phyloP scores from a whole-genome alignment of 2,113 vertebrate genomes.

The Hydrolagus affinis region DNA sequence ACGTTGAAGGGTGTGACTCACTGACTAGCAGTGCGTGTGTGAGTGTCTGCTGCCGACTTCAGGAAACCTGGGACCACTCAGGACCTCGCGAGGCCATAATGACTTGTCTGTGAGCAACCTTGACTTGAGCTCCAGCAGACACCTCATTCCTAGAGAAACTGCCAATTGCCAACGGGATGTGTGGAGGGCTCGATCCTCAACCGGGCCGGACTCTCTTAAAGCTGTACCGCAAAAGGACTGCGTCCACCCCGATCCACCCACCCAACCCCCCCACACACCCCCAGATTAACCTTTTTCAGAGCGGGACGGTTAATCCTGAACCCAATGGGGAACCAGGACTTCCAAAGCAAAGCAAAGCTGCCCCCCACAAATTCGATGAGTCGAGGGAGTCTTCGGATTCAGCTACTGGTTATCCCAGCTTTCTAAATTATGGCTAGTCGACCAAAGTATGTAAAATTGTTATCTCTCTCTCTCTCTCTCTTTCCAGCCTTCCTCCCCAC shows the following conservation, averaged over 20 bases:
- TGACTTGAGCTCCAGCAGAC: not conserved
- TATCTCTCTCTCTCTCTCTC: too few relatives aligned
- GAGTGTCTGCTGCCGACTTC: not conserved
- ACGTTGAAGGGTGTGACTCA: constrained; percentile 20
- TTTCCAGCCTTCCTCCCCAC: too few relatives aligned
- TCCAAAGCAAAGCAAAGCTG: not conserved
- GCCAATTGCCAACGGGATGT: not conserved
- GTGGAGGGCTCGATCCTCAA: not conserved
- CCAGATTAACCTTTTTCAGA: too few relatives aligned
- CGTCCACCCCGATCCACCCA: too few relatives aligned
- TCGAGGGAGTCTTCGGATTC: not conserved
- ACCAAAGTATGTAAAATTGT: not conserved
- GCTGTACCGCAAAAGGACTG: not conserved
- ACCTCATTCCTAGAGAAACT: not conserved
- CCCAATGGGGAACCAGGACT: not conserved
- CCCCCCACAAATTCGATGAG: not conserved
- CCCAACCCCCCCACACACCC: too few relatives aligned
- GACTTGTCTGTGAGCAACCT: not conserved
- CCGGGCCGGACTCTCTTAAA: not conserved
- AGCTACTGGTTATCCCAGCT: not conserved
- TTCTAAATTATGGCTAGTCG: not conserved
- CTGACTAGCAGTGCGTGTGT: not conserved
- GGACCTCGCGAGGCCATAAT: not conserved
- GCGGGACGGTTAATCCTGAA: too few relatives aligned
- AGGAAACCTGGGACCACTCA: not conserved